Conservation (phyloP, 2,113 vertebrate genomes). For the Bubalus kerabau region DNA sequence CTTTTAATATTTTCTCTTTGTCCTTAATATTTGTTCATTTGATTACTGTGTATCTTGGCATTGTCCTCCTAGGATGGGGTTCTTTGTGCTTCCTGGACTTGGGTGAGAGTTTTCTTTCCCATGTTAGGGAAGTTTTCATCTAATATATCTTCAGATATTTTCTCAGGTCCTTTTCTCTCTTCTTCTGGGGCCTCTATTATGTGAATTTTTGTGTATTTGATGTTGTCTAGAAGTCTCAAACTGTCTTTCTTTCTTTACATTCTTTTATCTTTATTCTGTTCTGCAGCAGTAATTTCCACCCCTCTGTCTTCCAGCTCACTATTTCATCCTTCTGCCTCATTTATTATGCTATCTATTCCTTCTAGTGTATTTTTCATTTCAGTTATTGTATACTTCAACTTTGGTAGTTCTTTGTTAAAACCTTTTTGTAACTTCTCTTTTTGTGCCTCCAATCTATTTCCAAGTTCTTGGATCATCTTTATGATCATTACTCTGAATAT, state of each 20-base stretch:
- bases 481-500: neutral
- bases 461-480: neutral
- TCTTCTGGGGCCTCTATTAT: neutral
- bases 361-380: neutral
- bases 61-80: neutral
- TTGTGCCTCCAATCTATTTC: neutral
- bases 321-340: neutral
- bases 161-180: neutral
- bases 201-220: neutral
- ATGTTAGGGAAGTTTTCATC: neutral
- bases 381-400: neutral
- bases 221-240: neutral
- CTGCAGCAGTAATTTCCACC: neutral
- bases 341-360: neutral
- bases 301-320: neutral
- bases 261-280: neutral
- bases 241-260: neutral
- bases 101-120: neutral
- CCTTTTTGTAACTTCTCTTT: neutral
- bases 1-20: neutral
- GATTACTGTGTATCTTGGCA: neutral
- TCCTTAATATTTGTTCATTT: neutral
- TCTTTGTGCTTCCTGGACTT: neutral
- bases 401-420: neutral
- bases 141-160: neutral